These are phyloP conservation scores for Temnopleurus reevesii DNA, from an alignment of 53 echinoderm and acorn worm genomes.

Conservation along the genomic window DNA sequence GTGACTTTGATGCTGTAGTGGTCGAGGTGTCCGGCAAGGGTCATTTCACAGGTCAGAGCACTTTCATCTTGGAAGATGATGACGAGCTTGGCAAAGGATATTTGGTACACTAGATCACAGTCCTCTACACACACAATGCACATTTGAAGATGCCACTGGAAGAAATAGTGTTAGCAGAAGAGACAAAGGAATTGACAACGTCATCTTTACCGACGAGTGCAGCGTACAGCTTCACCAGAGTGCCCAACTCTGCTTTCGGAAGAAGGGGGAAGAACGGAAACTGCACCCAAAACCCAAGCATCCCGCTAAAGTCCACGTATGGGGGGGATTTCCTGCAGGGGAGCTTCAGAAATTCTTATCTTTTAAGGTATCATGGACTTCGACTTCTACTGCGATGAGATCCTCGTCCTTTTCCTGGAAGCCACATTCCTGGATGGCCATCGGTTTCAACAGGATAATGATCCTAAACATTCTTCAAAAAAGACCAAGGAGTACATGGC, in stretches of 20 bases:
- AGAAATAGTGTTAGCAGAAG: too few relatives aligned
- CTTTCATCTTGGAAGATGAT: slow-evolving; percentile 71
- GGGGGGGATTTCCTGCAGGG: neutral
- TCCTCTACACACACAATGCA: too few relatives aligned
- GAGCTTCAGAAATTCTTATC: neutral
- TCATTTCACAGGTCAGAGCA: slow-evolving; percentile 77
- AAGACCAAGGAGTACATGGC: too few relatives aligned
- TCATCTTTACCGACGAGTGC: neutral
- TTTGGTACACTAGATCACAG: slow-evolving; percentile 38
- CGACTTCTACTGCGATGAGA: neutral
- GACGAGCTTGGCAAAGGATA: slow-evolving; percentile 79
- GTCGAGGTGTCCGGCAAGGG: slow-evolving; percentile 85
- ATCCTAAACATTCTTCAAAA: too few relatives aligned
- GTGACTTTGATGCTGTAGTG: slow-evolving; percentile 78
- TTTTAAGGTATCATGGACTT: neutral
- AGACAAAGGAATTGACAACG: neutral
- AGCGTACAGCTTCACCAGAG: neutral
- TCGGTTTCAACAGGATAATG: too few relatives aligned
- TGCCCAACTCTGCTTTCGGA: neutral
- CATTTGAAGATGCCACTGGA: too few relatives aligned
- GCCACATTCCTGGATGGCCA: too few relatives aligned
- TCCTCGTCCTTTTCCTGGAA: too few relatives aligned
- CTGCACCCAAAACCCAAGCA: neutral
- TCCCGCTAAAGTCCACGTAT: neutral
- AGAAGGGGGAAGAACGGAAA: neutral